Conservation (phyloP, 2,113 vertebrate species). For the Nanorana parkeri region DNA sequence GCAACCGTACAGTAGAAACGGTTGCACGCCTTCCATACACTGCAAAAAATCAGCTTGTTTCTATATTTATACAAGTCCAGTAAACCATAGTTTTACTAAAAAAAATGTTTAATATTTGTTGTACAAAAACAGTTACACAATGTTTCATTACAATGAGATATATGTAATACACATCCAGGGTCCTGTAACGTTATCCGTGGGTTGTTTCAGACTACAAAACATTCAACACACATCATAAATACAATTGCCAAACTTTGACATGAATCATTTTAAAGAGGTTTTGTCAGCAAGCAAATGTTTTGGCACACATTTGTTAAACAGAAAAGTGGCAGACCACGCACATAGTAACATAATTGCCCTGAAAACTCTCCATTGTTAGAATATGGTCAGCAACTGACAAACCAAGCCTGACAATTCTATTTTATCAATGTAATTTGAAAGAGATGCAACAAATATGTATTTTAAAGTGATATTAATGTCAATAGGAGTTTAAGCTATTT, state of each 20-base stretch:
- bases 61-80: too few relatives aligned
- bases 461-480: not conserved
- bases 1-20: too few relatives aligned
- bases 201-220: not conserved
- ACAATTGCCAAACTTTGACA: not conserved
- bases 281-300: constrained; percentile 18
- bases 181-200: not conserved
- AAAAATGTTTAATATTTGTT: too few relatives aligned
- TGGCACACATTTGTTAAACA: not conserved
- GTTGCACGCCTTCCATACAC: too few relatives aligned
- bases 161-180: not conserved
- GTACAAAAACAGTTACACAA: too few relatives aligned
- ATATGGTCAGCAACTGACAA: not conserved
- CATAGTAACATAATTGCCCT: not conserved
- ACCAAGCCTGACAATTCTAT: not conserved
- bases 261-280: not conserved
- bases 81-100: too few relatives aligned
- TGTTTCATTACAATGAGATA: too few relatives aligned
- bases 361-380: too few relatives aligned
- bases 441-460: not conserved
- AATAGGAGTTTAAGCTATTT: too few relatives aligned
- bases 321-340: not conserved
- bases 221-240: not conserved
- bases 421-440: not conserved
- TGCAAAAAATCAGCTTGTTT: too few relatives aligned